phyloP scores from a whole-genome alignment of 2,797 vertebrate species.

The Apogon hyalosoma region DNA sequence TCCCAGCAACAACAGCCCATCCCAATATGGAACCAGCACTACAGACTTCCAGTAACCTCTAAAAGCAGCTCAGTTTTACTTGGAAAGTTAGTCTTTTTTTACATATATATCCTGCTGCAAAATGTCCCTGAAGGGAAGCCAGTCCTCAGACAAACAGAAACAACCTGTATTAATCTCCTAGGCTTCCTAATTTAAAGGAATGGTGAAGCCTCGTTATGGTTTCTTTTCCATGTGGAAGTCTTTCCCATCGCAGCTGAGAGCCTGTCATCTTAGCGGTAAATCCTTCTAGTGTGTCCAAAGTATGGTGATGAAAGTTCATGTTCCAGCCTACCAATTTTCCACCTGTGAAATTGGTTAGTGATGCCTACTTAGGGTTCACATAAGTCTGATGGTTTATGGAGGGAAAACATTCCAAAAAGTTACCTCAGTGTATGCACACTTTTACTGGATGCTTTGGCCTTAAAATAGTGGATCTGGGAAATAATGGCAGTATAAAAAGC shows the following conservation, averaged over 20 bases:
- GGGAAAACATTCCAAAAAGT: constrained; percentile 32
- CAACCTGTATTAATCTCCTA: constrained; percentile 24
- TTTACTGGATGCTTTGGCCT: constrained; percentile 7
- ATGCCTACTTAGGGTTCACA: constrained; percentile 32
- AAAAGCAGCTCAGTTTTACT: constrained; percentile 15
- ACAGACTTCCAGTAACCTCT: constrained; percentile 17
- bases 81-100: constrained; percentile 27
- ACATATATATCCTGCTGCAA: constrained; percentile 3
- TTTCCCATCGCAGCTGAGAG: constrained; percentile 24
- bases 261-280: constrained; percentile 44
- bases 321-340: constrained; percentile 40
- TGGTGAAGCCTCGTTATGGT: constrained; percentile 10
- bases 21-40: constrained; percentile 31
- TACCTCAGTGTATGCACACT: constrained; percentile 21
- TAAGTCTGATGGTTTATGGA: constrained; percentile 21
- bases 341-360: constrained; percentile 53
- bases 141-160: constrained; percentile 40
- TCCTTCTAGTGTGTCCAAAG: constrained; percentile 36
- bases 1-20: constrained; percentile 44
- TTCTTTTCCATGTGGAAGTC: constrained; percentile 23
- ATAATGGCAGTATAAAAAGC: constrained; percentile 13
- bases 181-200: constrained; percentile 20
- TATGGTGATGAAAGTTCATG: constrained; percentile 26
- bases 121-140: constrained; percentile 27
- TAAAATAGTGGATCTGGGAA: background rate